Base-by-base conservation (phyloP, 37 sponge, comb jelly and placozoan genomes). In the Beroe ovata region DNA sequence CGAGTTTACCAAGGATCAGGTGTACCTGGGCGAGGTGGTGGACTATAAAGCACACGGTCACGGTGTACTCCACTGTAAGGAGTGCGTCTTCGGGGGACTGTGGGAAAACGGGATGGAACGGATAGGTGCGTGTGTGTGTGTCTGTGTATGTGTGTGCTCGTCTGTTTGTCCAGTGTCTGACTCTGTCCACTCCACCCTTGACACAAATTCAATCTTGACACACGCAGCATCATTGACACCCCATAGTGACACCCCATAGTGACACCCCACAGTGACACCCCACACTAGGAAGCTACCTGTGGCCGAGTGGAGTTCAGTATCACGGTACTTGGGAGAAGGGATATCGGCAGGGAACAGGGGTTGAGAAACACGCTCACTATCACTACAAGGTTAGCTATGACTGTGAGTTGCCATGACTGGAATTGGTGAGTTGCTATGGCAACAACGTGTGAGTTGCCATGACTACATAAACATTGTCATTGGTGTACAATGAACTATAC, bases 11-110 rank as follows among this genome's bases (percentile, higher is more conserved):
- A 66, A 66, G 36, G 69, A 66, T 30, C 32, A 66, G 69, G 69
- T 66, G 69, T 66, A 66, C n/a, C 84, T 77, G 54, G 84, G 84
- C 11, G 84, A 77, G 84, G 84, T 77, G 84, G 4, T 77, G 42
- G 84, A 77, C 28, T 41, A 77, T 29, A 77, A 38, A 29, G 84
- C 84, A 41, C 54, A 77, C 84, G 84, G 84, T 21, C 84, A 77
- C 54, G 84, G 84, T 14, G 84, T 77, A 6, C 84, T 77, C 3
- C 84, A 77, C 47, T 42, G 20, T 25, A 77, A 54, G 84, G 84
- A 35, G 28, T 77, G 84, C 21, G 36, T 32, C 14, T 77, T 36
- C 28, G 54, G 84, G 21, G 84, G 84, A 2, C 25, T 32, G 6
- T 77, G 84, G 84, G 84, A 77, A 25, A 38, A 77, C 47, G 84